phyloP scores from a whole-genome alignment of 2,113 vertebrate genomes.

The Ondatra zibethicus region DNA sequence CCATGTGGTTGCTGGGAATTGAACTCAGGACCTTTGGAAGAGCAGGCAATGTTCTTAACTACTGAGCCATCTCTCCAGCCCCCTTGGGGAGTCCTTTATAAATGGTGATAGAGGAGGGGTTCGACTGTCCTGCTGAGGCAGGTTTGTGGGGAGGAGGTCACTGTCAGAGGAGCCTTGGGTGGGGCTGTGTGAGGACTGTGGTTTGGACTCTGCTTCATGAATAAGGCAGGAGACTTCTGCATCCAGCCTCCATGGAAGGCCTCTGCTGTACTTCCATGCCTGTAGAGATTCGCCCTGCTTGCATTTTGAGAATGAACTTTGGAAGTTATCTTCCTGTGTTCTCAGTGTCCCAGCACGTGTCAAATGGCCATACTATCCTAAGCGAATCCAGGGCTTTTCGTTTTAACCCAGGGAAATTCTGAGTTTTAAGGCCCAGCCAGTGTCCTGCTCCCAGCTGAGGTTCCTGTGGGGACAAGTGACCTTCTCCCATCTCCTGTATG shows the following conservation, averaged over 20 bases:
- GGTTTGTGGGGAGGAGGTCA: background rate
- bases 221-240: background rate
- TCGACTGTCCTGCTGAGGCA: background rate
- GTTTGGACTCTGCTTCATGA: background rate
- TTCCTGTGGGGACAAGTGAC: background rate
- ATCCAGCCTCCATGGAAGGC: background rate
- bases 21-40: too few relatives aligned
- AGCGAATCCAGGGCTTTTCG: background rate
- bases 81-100: background rate
- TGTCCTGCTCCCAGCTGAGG: background rate
- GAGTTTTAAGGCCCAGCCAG: background rate
- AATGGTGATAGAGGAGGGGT: background rate
- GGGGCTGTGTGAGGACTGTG: background rate
- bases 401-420: background rate
- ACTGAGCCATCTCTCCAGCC: too few relatives aligned
- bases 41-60: too few relatives aligned
- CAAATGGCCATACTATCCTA: background rate
- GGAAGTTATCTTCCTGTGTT: background rate
- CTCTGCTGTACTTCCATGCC: too few relatives aligned
- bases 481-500: background rate
- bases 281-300: background rate
- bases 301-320: background rate
- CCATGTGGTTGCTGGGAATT: too few relatives aligned
- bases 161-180: background rate
- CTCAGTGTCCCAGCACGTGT: background rate